Evolutionary conservation across 2,888 invertebrate genomes (phyloP).

Genomic region (Pandemis heparana): DNA sequence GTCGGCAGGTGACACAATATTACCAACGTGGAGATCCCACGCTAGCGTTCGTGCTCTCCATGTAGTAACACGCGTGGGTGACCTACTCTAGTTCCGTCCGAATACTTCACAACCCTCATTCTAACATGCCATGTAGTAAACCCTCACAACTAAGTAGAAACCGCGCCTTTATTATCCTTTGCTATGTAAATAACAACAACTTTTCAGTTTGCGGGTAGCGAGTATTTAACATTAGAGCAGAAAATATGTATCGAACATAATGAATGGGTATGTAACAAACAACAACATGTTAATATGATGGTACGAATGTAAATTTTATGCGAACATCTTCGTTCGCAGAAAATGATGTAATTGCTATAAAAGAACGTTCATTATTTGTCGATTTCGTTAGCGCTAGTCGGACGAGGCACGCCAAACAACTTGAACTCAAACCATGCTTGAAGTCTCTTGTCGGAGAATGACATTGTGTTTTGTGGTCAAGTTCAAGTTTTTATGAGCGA

Average conservation of each 20-base stretch:
- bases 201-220: neutral
- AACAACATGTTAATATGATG: slow-evolving; percentile 41
- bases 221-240: slow-evolving; percentile 4
- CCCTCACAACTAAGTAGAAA: slow-evolving; percentile 6
- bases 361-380: slow-evolving; percentile 68
- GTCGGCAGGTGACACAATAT: slow-evolving; percentile 60
- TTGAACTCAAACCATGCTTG: slow-evolving; percentile 50
- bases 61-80: slow-evolving; percentile 59
- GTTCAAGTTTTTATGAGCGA: slow-evolving; percentile 65
- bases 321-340: slow-evolving; percentile 50
- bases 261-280: slow-evolving; percentile 36
- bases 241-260: slow-evolving; percentile 32
- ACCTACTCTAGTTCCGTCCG: slow-evolving; percentile 55
- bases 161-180: slow-evolving; percentile 1
- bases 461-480: slow-evolving; percentile 77
- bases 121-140: neutral
- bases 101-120: slow-evolving; percentile 49
- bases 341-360: slow-evolving; percentile 75
- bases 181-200: neutral
- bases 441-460: slow-evolving; percentile 54
- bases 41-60: slow-evolving; percentile 58
- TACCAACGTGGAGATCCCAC: slow-evolving; percentile 62
- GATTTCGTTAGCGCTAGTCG: slow-evolving; percentile 68
- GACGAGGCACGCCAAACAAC: slow-evolving; percentile 56
- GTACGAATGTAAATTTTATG: slow-evolving; percentile 42